Evolutionary conservation across 2,888 invertebrate genomes (phyloP), one percentile per base, ranked within the genome.

Genomic region (Melanostoma scalare): DNA sequence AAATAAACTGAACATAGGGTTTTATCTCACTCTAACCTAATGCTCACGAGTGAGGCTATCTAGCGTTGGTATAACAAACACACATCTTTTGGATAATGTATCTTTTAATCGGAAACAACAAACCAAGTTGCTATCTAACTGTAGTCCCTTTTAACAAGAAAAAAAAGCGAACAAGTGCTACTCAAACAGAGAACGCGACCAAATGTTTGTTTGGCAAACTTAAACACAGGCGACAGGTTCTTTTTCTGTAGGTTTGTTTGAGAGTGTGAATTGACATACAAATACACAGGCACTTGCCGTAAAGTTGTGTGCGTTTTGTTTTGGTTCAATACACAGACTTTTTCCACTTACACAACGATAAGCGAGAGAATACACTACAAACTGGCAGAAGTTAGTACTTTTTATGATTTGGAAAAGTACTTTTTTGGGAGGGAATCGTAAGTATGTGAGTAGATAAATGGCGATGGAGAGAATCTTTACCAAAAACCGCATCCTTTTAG

Each of bases 251-350:
- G 69, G 53, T 68, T 46, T 50, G 42, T 53, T 44, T 48, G 38
- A 42, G 44, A 50, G 80, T 67, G 33, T 50, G 61, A 79, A 65
- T 35, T 81, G 73, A 58, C 65, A 73, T 52, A 76, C 76, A 55
- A 63, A 72, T 35, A 68, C 69, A 55, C 30, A 56, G 73, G 50
- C 85, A 85, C 63, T 50, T 73, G 35, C 20, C 4, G 61, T 80
- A 75, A 73, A 50, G 52, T 48, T 69, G 85, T 79, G 74, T 88
- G 86, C 80, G 89, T 86, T 89, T 89, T 89, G 89, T 89, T 89
- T 89, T 89, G 89, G 88, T 89, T 87, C 86, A 88, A 88, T 77
- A 86, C 86, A 85, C 0, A 38, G 36, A 6, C 2, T 75, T 30
- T 60, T 6, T 6, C 0, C 76, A 84, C 78, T 53, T 84, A 88